phyloP scores from a whole-genome alignment of 2,113 vertebrate species.

The Rallus limicola region DNA sequence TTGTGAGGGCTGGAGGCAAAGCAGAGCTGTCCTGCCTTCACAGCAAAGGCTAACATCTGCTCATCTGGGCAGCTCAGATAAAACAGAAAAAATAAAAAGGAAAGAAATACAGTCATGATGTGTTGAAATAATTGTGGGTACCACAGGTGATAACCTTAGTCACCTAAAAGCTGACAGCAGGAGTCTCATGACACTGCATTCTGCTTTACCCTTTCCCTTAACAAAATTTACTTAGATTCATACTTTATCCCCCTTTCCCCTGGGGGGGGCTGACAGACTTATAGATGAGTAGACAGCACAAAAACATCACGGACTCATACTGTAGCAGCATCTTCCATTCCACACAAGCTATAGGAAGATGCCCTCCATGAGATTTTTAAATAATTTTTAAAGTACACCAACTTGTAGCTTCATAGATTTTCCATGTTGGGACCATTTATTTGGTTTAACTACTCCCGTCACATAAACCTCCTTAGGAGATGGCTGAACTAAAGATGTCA shows the following conservation, averaged over 20 bases:
- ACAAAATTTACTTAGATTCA: not conserved
- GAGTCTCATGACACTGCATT: not conserved
- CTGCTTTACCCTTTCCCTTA: not conserved
- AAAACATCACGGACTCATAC: not conserved
- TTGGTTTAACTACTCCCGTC: not conserved
- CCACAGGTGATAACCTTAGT: not conserved
- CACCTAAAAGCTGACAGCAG: not conserved
- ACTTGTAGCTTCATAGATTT: not conserved
- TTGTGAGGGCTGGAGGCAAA: not conserved
- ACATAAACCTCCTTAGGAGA: not conserved
- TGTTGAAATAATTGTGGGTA: not conserved
- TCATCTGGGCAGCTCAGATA: not conserved
- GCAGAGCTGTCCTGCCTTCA: not conserved
- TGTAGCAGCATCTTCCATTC: not conserved
- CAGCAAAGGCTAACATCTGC: not conserved
- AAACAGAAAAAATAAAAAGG: not conserved
- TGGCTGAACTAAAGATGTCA: not conserved
- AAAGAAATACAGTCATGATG: fast-evolving
- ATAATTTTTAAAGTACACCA: not conserved
- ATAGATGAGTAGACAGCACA: not conserved
- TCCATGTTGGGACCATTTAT: not conserved
- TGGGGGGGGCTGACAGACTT: not conserved
- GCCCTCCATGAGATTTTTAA: not conserved
- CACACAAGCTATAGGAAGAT: not conserved
- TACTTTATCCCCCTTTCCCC: not conserved